Conservation (phyloP, 2,113 vertebrate genomes). For the Equus quagga region DNA sequence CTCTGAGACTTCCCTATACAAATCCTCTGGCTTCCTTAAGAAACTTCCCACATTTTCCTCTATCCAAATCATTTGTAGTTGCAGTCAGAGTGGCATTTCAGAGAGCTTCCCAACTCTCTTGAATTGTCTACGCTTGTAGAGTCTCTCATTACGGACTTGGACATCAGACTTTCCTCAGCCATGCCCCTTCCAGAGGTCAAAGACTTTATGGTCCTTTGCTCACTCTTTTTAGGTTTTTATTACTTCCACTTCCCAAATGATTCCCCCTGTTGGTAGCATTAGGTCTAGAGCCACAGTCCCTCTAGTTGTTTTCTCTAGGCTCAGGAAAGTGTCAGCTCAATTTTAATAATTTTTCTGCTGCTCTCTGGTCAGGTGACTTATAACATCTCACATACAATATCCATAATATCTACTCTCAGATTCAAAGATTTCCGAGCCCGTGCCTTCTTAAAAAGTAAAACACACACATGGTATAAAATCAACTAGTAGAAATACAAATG, state of each 20-base stretch:
- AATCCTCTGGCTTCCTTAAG: neutral
- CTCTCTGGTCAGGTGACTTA: neutral
- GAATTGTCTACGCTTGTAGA: neutral
- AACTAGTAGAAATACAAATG: neutral
- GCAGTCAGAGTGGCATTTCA: neutral
- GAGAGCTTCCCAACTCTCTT: neutral
- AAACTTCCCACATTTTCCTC: neutral
- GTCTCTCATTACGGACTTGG: neutral
- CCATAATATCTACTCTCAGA: neutral
- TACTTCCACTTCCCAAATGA: neutral
- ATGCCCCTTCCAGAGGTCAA: neutral
- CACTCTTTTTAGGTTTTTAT: neutral
- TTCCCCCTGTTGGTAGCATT: neutral
- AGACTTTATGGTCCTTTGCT: neutral
- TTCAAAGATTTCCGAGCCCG: conserved; percentile 6
- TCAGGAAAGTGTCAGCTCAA: neutral
- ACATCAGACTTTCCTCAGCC: neutral
- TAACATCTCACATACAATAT: neutral
- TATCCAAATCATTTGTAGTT: neutral
- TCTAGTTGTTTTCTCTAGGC: neutral
- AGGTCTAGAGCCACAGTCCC: neutral
- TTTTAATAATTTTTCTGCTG: neutral
- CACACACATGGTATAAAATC: neutral
- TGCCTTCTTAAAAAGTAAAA: neutral
- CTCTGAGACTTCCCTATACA: neutral